Conservation (phyloP, 2,797 vertebrate genomes). For the Halcyon chelicuti region DNA sequence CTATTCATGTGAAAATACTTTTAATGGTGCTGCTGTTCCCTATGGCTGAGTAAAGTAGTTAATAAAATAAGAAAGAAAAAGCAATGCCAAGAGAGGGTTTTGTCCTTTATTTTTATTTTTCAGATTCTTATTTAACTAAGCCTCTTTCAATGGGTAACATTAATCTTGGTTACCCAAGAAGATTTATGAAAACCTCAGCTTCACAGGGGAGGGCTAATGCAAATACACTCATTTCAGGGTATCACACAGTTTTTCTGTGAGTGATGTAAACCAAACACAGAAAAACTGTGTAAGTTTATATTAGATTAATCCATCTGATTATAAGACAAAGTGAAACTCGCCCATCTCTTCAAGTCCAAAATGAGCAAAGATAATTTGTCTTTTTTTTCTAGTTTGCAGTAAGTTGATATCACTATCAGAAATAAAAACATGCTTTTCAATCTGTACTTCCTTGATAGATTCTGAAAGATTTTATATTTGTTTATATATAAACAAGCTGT, state of each 20-base stretch:
- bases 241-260: not conserved
- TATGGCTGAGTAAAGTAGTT: not conserved
- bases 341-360: not conserved
- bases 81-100: not conserved
- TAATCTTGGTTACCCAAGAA: not conserved
- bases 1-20: not conserved
- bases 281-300: not conserved
- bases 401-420: not conserved
- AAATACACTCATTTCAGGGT: not conserved
- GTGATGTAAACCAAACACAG: not conserved
- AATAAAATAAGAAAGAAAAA: not conserved
- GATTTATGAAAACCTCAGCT: not conserved
- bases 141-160: not conserved
- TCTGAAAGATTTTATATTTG: not conserved
- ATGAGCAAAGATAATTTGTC: not conserved
- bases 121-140: not conserved
- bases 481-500: not conserved
- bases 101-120: not conserved
- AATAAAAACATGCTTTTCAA: not conserved
- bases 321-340: not conserved
- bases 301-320: not conserved
- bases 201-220: not conserved
- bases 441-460: not conserved
- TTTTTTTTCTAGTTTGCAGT: not conserved
- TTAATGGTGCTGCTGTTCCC: not conserved